Evolutionary conservation across 2,888 invertebrate genomes (phyloP), one percentile per base, ranked within the genome.

Genomic region (Geophilus truncorum): DNA sequence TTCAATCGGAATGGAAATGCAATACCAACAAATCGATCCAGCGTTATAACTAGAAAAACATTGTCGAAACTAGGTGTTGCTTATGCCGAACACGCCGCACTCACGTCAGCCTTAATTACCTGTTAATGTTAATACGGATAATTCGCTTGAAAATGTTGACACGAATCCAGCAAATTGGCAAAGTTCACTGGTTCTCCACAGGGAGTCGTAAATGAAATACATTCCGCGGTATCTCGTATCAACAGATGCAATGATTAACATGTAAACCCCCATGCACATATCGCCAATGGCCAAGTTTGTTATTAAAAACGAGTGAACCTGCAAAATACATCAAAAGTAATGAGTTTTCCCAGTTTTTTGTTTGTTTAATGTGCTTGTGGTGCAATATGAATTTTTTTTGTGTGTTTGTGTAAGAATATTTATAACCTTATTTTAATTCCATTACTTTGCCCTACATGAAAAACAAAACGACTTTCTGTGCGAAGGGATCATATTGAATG

Each of bases 291-390:
- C 87, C 75, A 87, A 84, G 83, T 87, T 87, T 28, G 86, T 85
- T 75, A 87, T 87, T 75, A 87, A 85, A 82, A 87, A 87, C 7
- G 87, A 89, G 84, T 89, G 89, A 2, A 89, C 88, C 88, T 86
- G 84, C 32, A 57, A 45, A 21, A 18, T 40, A 40, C 40, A 51
- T 12, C 12, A 40, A 0, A 51, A 51, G 15, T 51, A 51, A 51
- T 51, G 51, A 51, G 51, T 21, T 51, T 51, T 18, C n/a, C n/a
- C 5, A 18, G 4, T 51, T 51, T 21, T 51, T 51, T 51, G n/a
- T 40, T 40, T 36, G 36, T 45, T 18, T 21, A 18, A n/a, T 51
- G 51, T 51, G n/a, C n/a, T 0, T 7, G 18, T 51, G 18, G 18
- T 51, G n/a, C 18, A 51, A 51, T n/a, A 18, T 1, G 51, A 51